These are phyloP conservation scores for Brenthis ino DNA, from an alignment of 2,888 invertebrate genomes.

Conservation along the genomic window DNA sequence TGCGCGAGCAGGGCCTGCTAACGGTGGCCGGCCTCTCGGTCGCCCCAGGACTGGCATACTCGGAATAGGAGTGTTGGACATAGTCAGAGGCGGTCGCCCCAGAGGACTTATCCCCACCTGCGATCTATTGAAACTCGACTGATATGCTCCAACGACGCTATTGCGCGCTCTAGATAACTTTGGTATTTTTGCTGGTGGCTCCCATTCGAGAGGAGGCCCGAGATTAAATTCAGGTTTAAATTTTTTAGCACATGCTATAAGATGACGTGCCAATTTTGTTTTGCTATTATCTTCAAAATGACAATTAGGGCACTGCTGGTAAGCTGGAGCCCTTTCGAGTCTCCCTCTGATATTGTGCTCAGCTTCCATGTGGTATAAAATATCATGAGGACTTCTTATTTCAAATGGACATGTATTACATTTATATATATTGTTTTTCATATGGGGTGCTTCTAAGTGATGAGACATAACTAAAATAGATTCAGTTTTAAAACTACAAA, in stretches of 20 bases:
- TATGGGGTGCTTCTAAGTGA: constrained; percentile 95
- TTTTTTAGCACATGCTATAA: constrained; percentile 94
- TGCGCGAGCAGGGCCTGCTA: constrained; percentile 58
- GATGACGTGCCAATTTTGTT: constrained; percentile 94
- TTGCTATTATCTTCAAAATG: constrained; percentile 97
- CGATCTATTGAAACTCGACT: constrained; percentile 74
- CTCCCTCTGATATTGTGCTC: constrained; percentile 95
- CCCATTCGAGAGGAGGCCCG: constrained; percentile 95
- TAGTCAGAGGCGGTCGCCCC: constrained; percentile 64
- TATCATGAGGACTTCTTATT: constrained; percentile 94
- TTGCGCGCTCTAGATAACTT: constrained; percentile 79
- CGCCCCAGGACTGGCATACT: constrained; percentile 65
- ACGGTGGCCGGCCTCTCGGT: constrained; percentile 76
- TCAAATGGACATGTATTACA: constrained; percentile 94
- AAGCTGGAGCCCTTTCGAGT: constrained; percentile 92
- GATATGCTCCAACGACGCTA: constrained; percentile 72
- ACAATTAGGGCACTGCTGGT: constrained; percentile 97
- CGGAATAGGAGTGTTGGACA: constrained; percentile 54
- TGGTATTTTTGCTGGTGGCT: constrained; percentile 96
- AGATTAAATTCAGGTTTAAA: constrained; percentile 94
- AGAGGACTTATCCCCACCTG: constrained; percentile 73
- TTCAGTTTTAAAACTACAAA: constrained; percentile 96
- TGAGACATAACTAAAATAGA: constrained; percentile 93
- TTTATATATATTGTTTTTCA: constrained; percentile 92
- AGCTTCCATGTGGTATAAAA: constrained; percentile 96